phyloP scores from a whole-genome alignment of 2,888 invertebrate genomes.

The Formica aserva region DNA sequence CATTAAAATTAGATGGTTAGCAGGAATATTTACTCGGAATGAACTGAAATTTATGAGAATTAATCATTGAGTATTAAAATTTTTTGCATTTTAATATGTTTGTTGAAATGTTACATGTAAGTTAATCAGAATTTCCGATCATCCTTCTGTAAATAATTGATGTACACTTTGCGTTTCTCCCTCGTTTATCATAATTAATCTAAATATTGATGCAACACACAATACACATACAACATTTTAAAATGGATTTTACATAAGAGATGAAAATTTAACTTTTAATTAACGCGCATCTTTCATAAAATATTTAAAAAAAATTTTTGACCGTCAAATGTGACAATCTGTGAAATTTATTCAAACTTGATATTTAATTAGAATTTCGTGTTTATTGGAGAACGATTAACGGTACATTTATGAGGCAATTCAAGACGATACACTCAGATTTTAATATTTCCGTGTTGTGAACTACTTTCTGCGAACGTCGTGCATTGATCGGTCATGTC shows the following conservation, averaged over 20 bases:
- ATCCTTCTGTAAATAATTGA: not conserved
- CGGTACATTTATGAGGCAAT: not conserved
- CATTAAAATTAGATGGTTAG: not conserved
- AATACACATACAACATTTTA: not conserved
- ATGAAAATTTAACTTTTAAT: conserved; percentile 21
- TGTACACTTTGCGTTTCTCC: not conserved
- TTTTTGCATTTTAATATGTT: conserved; percentile 3
- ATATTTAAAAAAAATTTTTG: not conserved
- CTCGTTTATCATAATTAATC: not conserved
- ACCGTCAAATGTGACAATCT: not conserved
- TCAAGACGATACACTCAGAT: conserved; percentile 13
- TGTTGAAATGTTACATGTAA: not conserved
- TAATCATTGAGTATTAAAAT: not conserved
- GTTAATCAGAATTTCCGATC: not conserved
- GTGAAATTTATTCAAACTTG: not conserved
- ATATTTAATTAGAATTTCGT: conserved; percentile 8
- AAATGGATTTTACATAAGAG: conserved; percentile 3
- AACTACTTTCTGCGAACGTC: conserved; percentile 45
- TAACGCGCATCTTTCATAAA: not conserved
- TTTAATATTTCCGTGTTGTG: conserved; percentile 22
- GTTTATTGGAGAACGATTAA: not conserved
- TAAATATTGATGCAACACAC: not conserved
- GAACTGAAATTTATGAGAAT: not conserved
- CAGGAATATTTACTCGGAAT: not conserved
- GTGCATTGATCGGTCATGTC: conserved; percentile 43